These are phyloP conservation scores for Larimichthys crocea DNA, from an alignment of 2,113 vertebrate species.

Conservation along the genomic window DNA sequence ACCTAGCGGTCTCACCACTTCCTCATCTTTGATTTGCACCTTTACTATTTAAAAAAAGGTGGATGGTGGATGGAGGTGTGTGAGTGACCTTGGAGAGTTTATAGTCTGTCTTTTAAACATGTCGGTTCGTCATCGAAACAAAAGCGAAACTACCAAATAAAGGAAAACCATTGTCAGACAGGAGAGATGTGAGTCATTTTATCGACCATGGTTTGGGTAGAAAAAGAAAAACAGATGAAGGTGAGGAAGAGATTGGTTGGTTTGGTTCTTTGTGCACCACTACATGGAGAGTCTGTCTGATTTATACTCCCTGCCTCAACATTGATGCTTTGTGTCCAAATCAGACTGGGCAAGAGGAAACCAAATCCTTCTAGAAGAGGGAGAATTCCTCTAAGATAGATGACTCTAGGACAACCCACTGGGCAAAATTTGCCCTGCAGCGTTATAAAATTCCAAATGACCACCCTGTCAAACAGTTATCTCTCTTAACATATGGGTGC, in stretches of 20 bases:
- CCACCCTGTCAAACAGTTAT: conserved; percentile 56
- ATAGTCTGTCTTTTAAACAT: too few species aligned
- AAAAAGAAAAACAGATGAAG: not conserved
- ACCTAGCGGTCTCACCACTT: too few species aligned
- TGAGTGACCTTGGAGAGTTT: too few species aligned
- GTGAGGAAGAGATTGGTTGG: not conserved
- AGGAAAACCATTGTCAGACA: too few species aligned
- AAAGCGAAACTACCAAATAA: too few species aligned
- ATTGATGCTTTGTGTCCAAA: conserved; percentile 22
- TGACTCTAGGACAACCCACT: conserved; percentile 45
- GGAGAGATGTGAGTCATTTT: too few species aligned
- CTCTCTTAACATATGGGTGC: conserved; percentile 53
- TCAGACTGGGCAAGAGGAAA: conserved; percentile 25
- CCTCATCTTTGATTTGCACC: too few species aligned
- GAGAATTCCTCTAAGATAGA: conserved; percentile 23
- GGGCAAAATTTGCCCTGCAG: conserved; percentile 43
- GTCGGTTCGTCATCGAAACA: too few species aligned
- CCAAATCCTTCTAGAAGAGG: conserved; percentile 44
- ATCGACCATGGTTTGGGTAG: too few species aligned
- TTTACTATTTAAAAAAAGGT: too few species aligned
- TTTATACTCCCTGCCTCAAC: conserved; percentile 8
- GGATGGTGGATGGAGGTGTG: too few species aligned
- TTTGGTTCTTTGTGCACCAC: conserved; percentile 17
- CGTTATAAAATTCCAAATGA: conserved; percentile 47
- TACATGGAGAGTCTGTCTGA: not conserved